These are phyloP conservation scores for Gastrophysa polygoni DNA, from an alignment of 2,888 invertebrate species.

Conservation along the genomic window DNA sequence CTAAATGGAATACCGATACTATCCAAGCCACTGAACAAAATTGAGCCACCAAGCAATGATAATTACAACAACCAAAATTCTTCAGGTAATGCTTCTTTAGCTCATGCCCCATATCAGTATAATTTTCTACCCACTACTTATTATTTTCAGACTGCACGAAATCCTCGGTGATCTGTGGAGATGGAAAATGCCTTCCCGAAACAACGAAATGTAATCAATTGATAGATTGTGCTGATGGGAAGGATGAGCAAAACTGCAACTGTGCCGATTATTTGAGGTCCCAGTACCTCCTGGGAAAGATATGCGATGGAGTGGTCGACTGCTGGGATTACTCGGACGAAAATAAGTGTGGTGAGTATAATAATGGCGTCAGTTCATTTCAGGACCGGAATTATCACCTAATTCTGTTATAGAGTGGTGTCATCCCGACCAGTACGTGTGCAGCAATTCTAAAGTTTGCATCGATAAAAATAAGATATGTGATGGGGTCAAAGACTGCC, in stretches of 20 bases:
- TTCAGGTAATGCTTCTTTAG: slow-evolving; percentile 22
- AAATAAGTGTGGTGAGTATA: slow-evolving; percentile 72
- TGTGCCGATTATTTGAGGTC: slow-evolving; percentile 77
- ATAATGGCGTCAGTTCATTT: background rate
- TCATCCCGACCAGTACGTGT: slow-evolving; percentile 72
- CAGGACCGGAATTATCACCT: background rate
- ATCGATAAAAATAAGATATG: slow-evolving; percentile 70
- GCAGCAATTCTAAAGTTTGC: slow-evolving; percentile 74
- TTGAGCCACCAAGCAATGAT: slow-evolving; percentile 38
- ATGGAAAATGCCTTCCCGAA: slow-evolving; percentile 68
- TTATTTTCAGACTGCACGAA: slow-evolving; percentile 37
- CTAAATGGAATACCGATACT: slow-evolving; percentile 70
- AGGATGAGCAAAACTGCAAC: slow-evolving; percentile 74
- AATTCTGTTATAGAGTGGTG: slow-evolving; percentile 71
- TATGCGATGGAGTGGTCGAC: slow-evolving; percentile 80
- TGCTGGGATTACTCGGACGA: slow-evolving; percentile 84
- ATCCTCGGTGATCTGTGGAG: slow-evolving; percentile 58
- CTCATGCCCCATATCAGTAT: too few species aligned
- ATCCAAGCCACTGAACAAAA: slow-evolving; percentile 69
- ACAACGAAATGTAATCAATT: slow-evolving; percentile 74
- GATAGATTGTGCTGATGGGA: slow-evolving; percentile 71
- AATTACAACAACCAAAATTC: slow-evolving; percentile 55
- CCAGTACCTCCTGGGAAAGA: slow-evolving; percentile 72
- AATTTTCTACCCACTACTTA: background rate
- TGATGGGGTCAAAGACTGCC: slow-evolving; percentile 74